Base-by-base conservation (phyloP, 2,888 invertebrate genomes). In the Drosophila dives region DNA sequence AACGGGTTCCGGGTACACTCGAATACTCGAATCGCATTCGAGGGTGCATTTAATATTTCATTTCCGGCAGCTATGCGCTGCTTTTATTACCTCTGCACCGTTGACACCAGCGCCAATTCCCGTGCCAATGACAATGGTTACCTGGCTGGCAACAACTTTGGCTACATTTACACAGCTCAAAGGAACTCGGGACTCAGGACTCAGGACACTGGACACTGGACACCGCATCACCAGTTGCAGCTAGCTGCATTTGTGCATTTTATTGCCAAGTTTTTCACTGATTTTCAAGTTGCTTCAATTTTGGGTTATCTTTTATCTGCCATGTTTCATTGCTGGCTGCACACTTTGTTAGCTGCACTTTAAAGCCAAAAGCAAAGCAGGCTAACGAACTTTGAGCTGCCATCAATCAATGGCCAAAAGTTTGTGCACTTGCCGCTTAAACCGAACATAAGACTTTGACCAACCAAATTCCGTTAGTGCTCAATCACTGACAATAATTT, bases 21-120 rank as follows among this genome's bases (percentile, higher is more conserved):
- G 56, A 56, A 6, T 50, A 36, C 58, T 40, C 36, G 70, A 26
- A 60, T 80, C 29, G 71, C 26, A 62, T 80, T 65, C 64, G 66
- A 72, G 86, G 76, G 65, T 81, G 75, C 89, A 83, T 89, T 89
- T 84, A 85, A 85, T 85, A 85, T 85, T 85, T 85, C 84, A 89
- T 85, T 89, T 81, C 67, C 72, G 75, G 65, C 50, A 70, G 72
- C 77, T 59, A 71, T 80, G 85, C 73, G 72, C 85, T 87, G 72
- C 77, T 86, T 86, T 86, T 86, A 86, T 84, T 86, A 87, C 85
- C 85, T 84, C 71, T 89, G 85, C 75, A 80, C 67, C 87, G 72
- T 72, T 86, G 85, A 89, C 85, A 85, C 88, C 58, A 55, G 26
- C 29, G 68, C 80, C 75, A 81, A 86, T 55, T 83, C 84, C 84